Percentiles rank a stretch among this genome's conserved stretches.
Conservation (phyloP, 2,888 invertebrate genomes). For the Tetheella fluctuosa region DNA sequence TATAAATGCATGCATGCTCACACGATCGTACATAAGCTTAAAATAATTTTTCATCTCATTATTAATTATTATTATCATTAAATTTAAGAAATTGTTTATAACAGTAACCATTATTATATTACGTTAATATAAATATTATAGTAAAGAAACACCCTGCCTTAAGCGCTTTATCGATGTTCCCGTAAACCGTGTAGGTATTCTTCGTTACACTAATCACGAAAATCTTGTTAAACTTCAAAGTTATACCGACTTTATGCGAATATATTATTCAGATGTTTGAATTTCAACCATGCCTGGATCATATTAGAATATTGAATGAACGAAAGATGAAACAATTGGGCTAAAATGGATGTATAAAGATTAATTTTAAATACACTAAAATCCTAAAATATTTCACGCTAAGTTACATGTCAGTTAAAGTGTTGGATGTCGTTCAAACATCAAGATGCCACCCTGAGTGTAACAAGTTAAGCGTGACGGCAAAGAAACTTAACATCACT, state of each 20-base stretch:
- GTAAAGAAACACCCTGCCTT: neutral
- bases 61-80: neutral
- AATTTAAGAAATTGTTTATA: slow-evolving; percentile 2
- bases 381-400: neutral
- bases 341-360: neutral
- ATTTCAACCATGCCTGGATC: neutral
- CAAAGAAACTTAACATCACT: slow-evolving; percentile 3
- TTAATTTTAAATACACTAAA: neutral
- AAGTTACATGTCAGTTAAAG: neutral
- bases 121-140: slow-evolving; percentile 2
- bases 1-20: too few relatives aligned
- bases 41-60: neutral
- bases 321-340: too few relatives aligned
- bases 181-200: neutral
- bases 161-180: neutral
- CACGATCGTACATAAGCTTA: neutral
- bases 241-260: neutral
- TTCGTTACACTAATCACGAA: too few relatives aligned
- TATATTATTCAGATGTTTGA: too few relatives aligned
- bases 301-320: neutral
- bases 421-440: neutral
- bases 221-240: neutral
- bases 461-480: neutral
- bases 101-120: neutral
- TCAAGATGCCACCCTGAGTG: neutral